Evolutionary conservation across 2,797 vertebrate genomes (phyloP).

Genomic region (Platalea minor): DNA sequence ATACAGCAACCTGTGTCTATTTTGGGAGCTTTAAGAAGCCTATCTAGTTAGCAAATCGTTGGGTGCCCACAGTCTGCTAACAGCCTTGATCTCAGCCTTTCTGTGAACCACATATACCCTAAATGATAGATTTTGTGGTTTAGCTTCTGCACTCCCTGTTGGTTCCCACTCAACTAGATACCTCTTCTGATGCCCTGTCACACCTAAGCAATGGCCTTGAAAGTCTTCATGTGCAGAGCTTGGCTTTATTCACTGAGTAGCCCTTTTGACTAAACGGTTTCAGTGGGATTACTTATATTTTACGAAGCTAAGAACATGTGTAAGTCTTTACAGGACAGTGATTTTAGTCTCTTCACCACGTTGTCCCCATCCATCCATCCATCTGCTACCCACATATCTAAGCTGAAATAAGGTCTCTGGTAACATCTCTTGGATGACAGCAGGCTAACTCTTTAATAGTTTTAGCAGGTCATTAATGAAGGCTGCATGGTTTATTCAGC

Average conservation of each 20-base stretch:
- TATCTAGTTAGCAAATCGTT: neutral
- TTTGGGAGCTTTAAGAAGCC: neutral
- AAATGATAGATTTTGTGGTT: neutral
- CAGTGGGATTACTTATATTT: neutral
- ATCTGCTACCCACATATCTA: neutral
- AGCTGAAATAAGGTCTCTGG: neutral
- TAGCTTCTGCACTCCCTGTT: neutral
- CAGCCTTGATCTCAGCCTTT: neutral
- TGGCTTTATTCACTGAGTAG: neutral
- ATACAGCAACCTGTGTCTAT: conserved; percentile 9
- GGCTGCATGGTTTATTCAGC: neutral
- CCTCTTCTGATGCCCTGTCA: neutral
- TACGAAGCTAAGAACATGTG: neutral
- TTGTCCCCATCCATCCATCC: neutral
- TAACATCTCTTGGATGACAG: neutral
- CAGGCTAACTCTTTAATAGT: neutral
- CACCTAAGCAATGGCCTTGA: neutral
- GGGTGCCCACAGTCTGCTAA: neutral
- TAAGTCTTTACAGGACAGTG: neutral
- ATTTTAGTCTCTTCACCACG: neutral
- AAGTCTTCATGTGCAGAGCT: neutral
- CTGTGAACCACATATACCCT: neutral
- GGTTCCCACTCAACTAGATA: neutral
- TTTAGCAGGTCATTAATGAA: neutral
- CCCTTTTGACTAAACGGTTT: neutral